Conservation (phyloP, 2,888 invertebrate genomes). For the Escarpia spicata region DNA sequence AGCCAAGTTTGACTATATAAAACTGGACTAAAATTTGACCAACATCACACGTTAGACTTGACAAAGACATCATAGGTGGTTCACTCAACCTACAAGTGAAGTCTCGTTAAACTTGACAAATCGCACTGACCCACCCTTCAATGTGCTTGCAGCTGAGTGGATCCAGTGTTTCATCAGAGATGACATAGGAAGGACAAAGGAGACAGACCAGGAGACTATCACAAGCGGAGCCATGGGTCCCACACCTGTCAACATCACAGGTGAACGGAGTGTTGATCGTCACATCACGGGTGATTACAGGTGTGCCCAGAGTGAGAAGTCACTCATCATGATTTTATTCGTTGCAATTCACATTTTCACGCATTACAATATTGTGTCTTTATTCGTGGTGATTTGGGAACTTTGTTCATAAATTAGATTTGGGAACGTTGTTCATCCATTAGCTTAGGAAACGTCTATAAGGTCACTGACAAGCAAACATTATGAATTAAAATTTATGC, state of each 20-base stretch:
- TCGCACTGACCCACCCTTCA: neutral
- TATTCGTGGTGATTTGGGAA: neutral
- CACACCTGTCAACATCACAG: constrained; percentile 2
- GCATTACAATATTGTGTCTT: neutral
- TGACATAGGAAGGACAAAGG: neutral
- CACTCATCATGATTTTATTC: neutral
- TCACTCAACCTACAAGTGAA: neutral
- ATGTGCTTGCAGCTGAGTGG: neutral
- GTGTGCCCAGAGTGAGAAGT: neutral
- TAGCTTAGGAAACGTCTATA: neutral
- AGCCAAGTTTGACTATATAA: neutral
- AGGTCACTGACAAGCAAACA: no score
- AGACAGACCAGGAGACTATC: neutral
- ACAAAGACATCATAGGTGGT: neutral
- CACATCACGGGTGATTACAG: constrained; percentile 5
- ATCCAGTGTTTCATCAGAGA: neutral
- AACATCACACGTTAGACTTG: neutral
- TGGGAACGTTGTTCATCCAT: neutral
- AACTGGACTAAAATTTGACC: neutral
- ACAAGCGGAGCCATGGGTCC: neutral
- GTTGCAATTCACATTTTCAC: neutral
- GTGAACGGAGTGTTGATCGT: neutral
- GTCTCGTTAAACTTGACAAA: constrained; percentile 13
- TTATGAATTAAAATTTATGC: no score
- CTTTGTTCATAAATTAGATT: neutral